Evolutionary conservation across 1,140 invertebrate genomes (phyloP), one percentile per base, ranked within the genome.

Genomic region (Plutomurus gul): DNA sequence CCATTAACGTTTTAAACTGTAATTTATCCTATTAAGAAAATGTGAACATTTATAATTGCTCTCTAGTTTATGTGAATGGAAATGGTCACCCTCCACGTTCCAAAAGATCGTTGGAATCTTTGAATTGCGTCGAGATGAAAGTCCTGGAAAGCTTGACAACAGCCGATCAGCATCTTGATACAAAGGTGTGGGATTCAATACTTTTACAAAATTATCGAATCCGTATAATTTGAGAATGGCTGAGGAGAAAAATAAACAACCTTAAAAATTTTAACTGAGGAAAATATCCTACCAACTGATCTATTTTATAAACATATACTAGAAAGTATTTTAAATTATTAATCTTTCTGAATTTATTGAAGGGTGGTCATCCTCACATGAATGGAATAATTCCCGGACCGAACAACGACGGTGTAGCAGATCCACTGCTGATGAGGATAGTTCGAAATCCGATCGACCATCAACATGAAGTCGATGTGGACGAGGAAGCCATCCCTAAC

Each of bases 91-190:
- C 56, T 6, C 79, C 79, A 6, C 40, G 81, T 10, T 70, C 73
- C 10, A 82, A 74, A 46, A n/a, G 76, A 36, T 78, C 78, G 4
- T 30, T 80, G 36, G 78, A 82, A 47, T 77, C 73, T 37, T 56
- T 82, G 18, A 82, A 80, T 51, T 49, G 78, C 56, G 81, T 82
- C 20, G 81, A 82, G 22, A 82, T 82, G 81, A 82, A 82, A 76
- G 78, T 77, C 22, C 39, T 80, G 10, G 78, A 80, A 36, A 43
- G 65, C 20, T 18, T 75, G 18, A 60, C 77, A 49, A 39, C 30
- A 11, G 70, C 46, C 73, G 43, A 73, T n/a, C 36, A 56, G 13
- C 75, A 75, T 47, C 43, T 76, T 22, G 81, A 82, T 25, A 82
- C 81, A 18, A 82, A 82, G 71, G 80, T 82, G n/a, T n/a, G n/a